A percentile compares a stretch with the other conserved stretches of the same genome.
Conservation (phyloP, 2,888 invertebrate genomes). For the Pantelozetes paolii region DNA sequence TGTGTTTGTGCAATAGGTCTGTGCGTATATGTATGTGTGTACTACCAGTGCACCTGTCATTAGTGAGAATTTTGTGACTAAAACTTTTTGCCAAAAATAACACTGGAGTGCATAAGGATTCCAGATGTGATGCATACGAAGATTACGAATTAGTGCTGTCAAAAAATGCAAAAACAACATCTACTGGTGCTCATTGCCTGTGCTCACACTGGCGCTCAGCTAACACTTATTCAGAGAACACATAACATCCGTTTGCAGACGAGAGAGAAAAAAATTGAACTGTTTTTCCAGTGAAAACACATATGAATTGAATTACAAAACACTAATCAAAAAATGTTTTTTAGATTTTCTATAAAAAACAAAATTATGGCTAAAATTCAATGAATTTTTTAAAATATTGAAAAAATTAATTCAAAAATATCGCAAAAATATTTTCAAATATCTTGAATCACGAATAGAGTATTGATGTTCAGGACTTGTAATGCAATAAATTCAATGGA, state of each 20-base stretch:
- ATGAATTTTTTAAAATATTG: too few relatives aligned
- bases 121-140: conserved; percentile 34
- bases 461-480: too few relatives aligned
- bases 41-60: conserved; percentile 21
- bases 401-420: too few relatives aligned
- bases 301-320: neutral
- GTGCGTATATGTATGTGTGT: neutral
- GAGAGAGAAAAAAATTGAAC: too few relatives aligned
- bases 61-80: conserved; percentile 25
- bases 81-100: conserved; percentile 35
- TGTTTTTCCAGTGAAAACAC: neutral
- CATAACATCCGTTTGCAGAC: conserved; percentile 13
- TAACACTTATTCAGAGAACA: conserved; percentile 13
- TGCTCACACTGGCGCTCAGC: neutral
- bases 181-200: neutral
- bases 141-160: conserved; percentile 33
- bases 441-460: too few relatives aligned
- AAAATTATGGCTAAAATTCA: too few relatives aligned
- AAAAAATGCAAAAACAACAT: conserved; percentile 34
- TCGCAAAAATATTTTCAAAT: too few relatives aligned
- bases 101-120: conserved; percentile 30
- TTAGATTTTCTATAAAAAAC: too few relatives aligned
- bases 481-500: too few relatives aligned
- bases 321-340: too few relatives aligned
- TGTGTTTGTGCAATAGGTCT: neutral